A percentile compares a stretch with the other conserved stretches of the same genome.
phyloP scores from a whole-genome alignment of 2,888 invertebrate species.

The Panopea generosa region DNA sequence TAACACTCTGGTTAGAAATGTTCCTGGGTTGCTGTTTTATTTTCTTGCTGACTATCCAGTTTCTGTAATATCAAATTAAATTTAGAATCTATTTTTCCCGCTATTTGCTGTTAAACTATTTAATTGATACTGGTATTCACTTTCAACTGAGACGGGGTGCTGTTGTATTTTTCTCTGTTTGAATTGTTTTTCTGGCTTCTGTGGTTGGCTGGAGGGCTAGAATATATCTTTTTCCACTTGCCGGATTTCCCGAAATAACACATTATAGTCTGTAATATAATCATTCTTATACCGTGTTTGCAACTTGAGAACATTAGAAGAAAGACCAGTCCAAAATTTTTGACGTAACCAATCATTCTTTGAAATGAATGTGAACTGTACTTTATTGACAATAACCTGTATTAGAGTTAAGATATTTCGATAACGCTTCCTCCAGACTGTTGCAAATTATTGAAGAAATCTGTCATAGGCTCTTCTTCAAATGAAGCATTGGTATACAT shows the following conservation, averaged over 20 bases:
- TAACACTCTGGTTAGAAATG: too few relatives aligned
- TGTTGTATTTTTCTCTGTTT: too few relatives aligned
- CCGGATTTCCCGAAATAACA: conserved; percentile 5
- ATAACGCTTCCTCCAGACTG: not conserved
- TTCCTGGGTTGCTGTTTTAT: too few relatives aligned
- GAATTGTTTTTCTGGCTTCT: too few relatives aligned
- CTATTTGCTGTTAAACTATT: too few relatives aligned
- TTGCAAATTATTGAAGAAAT: conserved; percentile 1
- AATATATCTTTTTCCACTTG: conserved; percentile 13
- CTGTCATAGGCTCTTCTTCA: conserved; percentile 2
- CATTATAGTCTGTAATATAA: conserved; percentile 5
- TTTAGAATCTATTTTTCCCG: too few relatives aligned
- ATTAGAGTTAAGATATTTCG: not conserved
- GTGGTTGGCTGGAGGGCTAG: not conserved
- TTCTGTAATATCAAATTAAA: too few relatives aligned
- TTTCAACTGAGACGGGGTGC: too few relatives aligned
- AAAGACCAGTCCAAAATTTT: conserved; percentile 6
- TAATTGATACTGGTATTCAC: too few relatives aligned
- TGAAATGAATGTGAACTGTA: not conserved
- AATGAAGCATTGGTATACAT: conserved; percentile 9
- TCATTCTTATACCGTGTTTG: conserved; percentile 15
- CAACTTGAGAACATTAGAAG: not conserved
- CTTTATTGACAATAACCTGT: conserved; percentile 5
- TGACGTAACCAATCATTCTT: conserved; percentile 4
- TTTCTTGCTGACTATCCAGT: too few relatives aligned